Evolutionary conservation across 1,140 invertebrate species (phyloP), one percentile per base, ranked within the genome.

Genomic region (Matsumurasca onukii): DNA sequence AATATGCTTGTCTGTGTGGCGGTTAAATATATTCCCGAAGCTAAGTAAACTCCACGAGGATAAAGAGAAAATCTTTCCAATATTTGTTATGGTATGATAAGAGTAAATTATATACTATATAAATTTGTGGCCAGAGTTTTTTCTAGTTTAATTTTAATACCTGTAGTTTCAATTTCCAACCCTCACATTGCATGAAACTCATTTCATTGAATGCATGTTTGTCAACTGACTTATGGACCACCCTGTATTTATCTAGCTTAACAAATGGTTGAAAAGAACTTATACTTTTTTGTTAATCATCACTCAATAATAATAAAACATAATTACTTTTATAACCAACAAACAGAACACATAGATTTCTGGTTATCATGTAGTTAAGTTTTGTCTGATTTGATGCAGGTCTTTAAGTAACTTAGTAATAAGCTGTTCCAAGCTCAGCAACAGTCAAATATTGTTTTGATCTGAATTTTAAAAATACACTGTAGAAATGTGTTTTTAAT

Each of bases 1-100:
- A 0, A 90, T 91, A 70, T 86, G 89, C 76, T 86, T 92, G 39
- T 85, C 86, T 73, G 78, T 93, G 45, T 94, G 91, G 91, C 89
- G 90, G 67, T 78, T 86, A 45, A 88, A 90, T 73, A 83, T 92
- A 25, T 85, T 91, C 69, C 90, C 90, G 2, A 78, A 86, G 76
- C 79, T 94, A n/a, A 74, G 92, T 13, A 83, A 88, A 74, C 74
- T 86, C 25, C 82, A 87, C 72, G 82, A 82, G 0, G 82, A 88
- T 59, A 85, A 88, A 0, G 75, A 81, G 45, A 86, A 86, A 73
- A 90, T 88, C 1, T 91, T 93, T 73, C 79, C 91, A 3, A 79
- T 91, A 39, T 92, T 90, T 73, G 88, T 88, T 69, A 82, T 89
- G 72, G 48, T 52, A 30, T 12, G 48, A n/a, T 49, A 22, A 17